Evolutionary conservation across 1,140 invertebrate species (phyloP), one percentile per base, ranked within the genome.

Genomic region (Amphibalanus amphitrite): DNA sequence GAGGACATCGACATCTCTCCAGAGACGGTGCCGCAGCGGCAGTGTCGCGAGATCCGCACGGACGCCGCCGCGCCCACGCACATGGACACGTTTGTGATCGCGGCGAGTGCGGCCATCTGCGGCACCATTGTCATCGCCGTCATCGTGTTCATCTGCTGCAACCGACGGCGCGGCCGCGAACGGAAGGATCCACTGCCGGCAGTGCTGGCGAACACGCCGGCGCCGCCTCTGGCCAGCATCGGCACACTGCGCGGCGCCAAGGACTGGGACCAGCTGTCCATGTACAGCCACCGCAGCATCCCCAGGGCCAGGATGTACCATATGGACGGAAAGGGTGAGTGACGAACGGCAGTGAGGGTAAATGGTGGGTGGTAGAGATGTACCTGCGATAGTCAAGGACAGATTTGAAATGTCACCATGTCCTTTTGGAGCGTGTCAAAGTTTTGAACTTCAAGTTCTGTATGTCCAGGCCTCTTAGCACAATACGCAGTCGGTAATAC

Each of bases 81-180:
- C 80, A 92, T 95, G 88, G 93, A 95, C 79, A 93, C 93, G 79
- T 92, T 95, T 76, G 94, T 93, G 29, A 95, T 95, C 75, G 92
- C 89, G 20, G 92, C 92, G 0, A 92, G 90, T 76, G 92, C 92
- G 15, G 91, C 91, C n/a, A 93, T 95, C 76, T 94, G 80, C 73
- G 90, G 89, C n/a, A 92, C 91, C 29, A 92, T 95, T 73, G 88
- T 94, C 64, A 86, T 94, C 33, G 92, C 90, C 0, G 80, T 81
- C 28, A 87, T 94, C 70, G 86, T 95, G 70, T 93, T 95, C 78
- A 87, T 93, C 38, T 90, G 90, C 40, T 90, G 91, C 25, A 89
- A 73, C 84, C 88, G 71, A 82, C 89, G 65, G 87, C 74, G 73
- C 38, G 74, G 72, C 33, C 69, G 70, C 1, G 67, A 69, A 28